phyloP scores from a whole-genome alignment of 2,113 vertebrate species.

The Aegotheles bennettii region DNA sequence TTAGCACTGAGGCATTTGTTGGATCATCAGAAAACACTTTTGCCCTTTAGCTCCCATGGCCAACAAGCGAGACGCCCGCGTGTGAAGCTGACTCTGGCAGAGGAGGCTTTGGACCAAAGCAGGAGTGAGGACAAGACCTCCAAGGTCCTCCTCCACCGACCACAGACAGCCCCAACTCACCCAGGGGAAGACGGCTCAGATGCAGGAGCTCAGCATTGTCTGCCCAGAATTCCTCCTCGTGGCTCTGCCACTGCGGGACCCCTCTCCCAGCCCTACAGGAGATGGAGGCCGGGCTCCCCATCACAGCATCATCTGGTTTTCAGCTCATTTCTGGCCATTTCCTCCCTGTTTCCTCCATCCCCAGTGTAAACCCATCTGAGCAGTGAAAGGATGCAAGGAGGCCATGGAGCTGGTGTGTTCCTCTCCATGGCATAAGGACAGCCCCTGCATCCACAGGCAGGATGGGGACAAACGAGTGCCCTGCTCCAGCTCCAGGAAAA shows the following conservation, averaged over 20 bases:
- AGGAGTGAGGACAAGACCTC: not conserved
- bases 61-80: rapidly evolving
- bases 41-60: not conserved
- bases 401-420: not conserved
- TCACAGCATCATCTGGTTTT: not conserved
- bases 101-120: not conserved
- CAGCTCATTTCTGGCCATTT: not conserved
- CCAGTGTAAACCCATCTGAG: not conserved
- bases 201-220: rapidly evolving
- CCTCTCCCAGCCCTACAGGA: not conserved
- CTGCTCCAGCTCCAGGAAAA: not conserved
- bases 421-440: not conserved
- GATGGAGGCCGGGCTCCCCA: not conserved
- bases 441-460: not conserved
- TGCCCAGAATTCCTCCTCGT: rapidly evolving
- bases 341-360: not conserved
- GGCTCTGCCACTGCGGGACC: rapidly evolving
- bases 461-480: not conserved
- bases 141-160: not conserved
- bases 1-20: not conserved
- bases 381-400: not conserved
- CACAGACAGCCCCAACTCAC: rapidly evolving
- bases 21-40: not conserved
- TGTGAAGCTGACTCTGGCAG: not conserved
- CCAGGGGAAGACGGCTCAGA: not conserved